Percentiles rank a stretch among this genome's conserved stretches.
Evolutionary conservation across 23 tunicate genomes (phyloP).

Genomic region (Botrylloides violaceus): DNA sequence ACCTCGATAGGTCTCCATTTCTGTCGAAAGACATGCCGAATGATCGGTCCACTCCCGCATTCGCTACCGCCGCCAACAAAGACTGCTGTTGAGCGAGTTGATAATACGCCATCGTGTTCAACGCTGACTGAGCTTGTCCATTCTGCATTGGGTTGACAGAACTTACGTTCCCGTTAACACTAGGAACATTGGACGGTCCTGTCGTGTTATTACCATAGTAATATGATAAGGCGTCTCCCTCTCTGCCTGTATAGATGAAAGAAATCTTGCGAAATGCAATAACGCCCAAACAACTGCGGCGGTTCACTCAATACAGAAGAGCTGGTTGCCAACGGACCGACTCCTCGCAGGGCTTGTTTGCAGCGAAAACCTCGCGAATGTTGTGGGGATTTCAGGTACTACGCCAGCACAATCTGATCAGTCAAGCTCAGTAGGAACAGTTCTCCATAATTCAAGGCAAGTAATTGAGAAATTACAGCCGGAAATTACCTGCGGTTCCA

Average conservation of each 20-base stretch:
- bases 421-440: no score
- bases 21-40: slow-evolving; percentile 68
- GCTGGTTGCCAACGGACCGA: no score
- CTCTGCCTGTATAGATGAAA: slow-evolving; percentile 28
- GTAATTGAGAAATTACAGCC: no score
- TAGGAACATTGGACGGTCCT: not conserved
- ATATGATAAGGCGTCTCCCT: slow-evolving; percentile 45
- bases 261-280: no score
- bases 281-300: no score
- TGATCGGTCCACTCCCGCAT: slow-evolving; percentile 14
- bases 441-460: no score
- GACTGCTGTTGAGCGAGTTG: slow-evolving; percentile 77
- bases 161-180: slow-evolving; percentile 16
- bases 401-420: no score
- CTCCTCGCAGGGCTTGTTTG: no score
- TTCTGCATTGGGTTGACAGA: slow-evolving; percentile 25
- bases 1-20: slow-evolving; percentile 55
- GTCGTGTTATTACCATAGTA: slow-evolving; percentile 40
- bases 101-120: slow-evolving; percentile 54
- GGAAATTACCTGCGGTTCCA: no score
- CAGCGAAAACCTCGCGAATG: no score
- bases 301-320: no score
- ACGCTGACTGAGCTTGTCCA: slow-evolving; percentile 8
- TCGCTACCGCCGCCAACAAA: slow-evolving; percentile 38
- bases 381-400: no score